Conservation (phyloP, 2,797 vertebrate genomes). For the Silurus lanzhouensis region DNA sequence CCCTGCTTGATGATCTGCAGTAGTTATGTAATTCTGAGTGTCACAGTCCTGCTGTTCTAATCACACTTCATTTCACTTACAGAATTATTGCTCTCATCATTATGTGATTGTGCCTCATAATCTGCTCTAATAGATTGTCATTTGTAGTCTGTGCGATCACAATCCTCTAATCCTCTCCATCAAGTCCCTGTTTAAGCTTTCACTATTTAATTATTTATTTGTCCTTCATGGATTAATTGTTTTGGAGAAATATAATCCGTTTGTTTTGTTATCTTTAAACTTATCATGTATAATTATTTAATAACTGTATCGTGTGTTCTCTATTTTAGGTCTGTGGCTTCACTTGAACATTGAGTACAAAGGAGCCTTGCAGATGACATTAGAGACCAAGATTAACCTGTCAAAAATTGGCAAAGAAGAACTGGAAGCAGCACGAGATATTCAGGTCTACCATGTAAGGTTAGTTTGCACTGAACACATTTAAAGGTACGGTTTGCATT, state of each 20-base stretch:
- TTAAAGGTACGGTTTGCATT: not conserved
- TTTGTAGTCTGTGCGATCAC: constrained; percentile 56
- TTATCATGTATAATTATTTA: too few species aligned
- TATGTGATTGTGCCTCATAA: constrained; percentile 47
- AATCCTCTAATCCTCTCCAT: constrained; percentile 51
- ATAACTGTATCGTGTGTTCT: constrained; percentile 28
- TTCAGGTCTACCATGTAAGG: constrained; percentile 67
- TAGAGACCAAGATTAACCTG: constrained; percentile 90
- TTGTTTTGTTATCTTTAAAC: not conserved
- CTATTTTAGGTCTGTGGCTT: constrained; percentile 82
- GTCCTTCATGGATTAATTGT: not conserved
- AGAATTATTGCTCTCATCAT: constrained; percentile 45
- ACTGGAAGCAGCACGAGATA: constrained; percentile 62
- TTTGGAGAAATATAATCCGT: not conserved
- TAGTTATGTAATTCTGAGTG: constrained; percentile 46
- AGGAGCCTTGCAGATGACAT: constrained; percentile 86
- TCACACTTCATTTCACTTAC: constrained; percentile 59
- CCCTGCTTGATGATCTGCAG: constrained; percentile 26
- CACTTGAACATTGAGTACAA: constrained; percentile 84
- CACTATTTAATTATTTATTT: not conserved
- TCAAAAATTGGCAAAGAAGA: constrained; percentile 86
- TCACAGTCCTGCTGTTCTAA: constrained; percentile 6
- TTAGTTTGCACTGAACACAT: constrained; percentile 60
- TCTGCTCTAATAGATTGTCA: constrained; percentile 59
- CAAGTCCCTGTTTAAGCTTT: constrained; percentile 53